A percentile compares a stretch with the other conserved stretches of the same genome.
Evolutionary conservation across 2,113 vertebrate species (phyloP).

Genomic region (Poecile atricapillus): DNA sequence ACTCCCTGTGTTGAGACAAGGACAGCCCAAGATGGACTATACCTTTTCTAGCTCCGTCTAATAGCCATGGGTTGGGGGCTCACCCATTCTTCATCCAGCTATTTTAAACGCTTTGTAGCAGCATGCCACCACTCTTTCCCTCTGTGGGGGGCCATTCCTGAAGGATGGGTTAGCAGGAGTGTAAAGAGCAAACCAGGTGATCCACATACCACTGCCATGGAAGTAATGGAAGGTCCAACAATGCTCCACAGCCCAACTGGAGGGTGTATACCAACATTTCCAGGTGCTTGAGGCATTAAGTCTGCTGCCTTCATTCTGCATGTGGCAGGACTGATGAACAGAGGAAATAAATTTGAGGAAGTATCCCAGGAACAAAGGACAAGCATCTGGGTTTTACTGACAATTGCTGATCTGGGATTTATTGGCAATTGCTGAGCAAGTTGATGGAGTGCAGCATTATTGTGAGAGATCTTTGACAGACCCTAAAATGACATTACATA

Average conservation of each 20-base stretch:
- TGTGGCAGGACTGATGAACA: background rate
- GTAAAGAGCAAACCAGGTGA: background rate
- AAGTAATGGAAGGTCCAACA: background rate
- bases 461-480: background rate
- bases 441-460: background rate
- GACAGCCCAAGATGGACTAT: background rate
- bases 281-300: background rate
- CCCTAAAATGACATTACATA: fast-evolving
- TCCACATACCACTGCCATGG: background rate
- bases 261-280: background rate
- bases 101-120: background rate
- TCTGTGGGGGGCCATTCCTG: background rate
- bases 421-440: background rate
- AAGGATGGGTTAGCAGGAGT: background rate
- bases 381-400: background rate
- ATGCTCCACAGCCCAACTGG: background rate
- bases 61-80: background rate
- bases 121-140: fast-evolving
- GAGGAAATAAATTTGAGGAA: background rate
- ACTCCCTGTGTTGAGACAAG: background rate
- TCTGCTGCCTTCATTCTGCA: background rate
- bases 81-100: background rate
- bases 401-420: background rate
- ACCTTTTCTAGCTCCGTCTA: fast-evolving
- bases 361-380: background rate